Evolutionary conservation across 2,888 invertebrate genomes (phyloP), one percentile per base, ranked within the genome.

Genomic region (Antheraea yamamai): DNA sequence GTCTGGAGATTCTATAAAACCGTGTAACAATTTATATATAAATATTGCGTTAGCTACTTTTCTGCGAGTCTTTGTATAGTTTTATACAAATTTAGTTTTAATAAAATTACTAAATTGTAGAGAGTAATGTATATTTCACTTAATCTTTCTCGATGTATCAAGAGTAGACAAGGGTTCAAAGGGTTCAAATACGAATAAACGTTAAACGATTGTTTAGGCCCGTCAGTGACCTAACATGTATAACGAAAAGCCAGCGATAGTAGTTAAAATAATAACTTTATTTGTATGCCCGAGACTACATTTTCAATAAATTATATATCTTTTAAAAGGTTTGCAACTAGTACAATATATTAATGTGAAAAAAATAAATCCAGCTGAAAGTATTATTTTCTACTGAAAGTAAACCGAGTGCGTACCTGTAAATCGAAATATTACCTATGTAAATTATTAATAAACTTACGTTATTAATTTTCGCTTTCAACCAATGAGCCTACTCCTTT

Each of bases 141-240:
- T 91, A 86, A 86, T 87, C 88, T 89, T 89, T 88, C 90, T 88
- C 92, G 85, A 92, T 92, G 91, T 91, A 92, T 92, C 92, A 93
- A 88, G 88, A 77, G 85, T 85, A 92, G 92, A 92, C 92, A 89
- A 90, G 93, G 93, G 93, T 92, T 88, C 84, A 89, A 90, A 91
- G 89, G 87, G 90, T 89, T 90, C 87, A 87, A 88, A 88, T 86
- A 82, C 83, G 86, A 92, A 91, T 90, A 89, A 91, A 89, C 89
- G 89, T 88, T 91, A 90, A 92, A 89, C 88, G 91, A 91, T 91
- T 89, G 88, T 84, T 88, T 87, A 86, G 87, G 85, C 88, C 89
- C 86, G 86, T 87, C 86, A 85, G 81, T 66, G 39, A 72, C 61
- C 66, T 79, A 61, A 78, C 70, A 52, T 73, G 75, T 73, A 51